These are phyloP conservation scores for Chondrilla cf. caribensis DNA, from an alignment of 37 sponge, comb jelly and placozoan species.

Conservation along the genomic window DNA sequence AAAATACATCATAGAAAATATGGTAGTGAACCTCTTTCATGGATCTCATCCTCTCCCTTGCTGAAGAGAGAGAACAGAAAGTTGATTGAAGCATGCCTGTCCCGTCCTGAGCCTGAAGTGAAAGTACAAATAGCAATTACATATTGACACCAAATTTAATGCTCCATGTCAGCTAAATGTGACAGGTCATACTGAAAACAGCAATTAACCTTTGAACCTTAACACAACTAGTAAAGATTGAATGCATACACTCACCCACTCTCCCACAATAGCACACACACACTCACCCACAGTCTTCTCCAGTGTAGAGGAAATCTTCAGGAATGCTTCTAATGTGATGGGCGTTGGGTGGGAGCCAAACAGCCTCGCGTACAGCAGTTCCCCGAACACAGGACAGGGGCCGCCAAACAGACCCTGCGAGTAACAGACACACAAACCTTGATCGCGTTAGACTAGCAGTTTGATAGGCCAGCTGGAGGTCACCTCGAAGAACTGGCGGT, in stretches of 20 bases:
- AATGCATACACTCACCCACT: too few relatives aligned
- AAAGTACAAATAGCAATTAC: too few relatives aligned
- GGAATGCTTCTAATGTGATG: neutral
- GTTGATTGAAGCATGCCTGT: neutral
- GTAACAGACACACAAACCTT: too few relatives aligned
- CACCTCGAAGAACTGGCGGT: slow-evolving; percentile 9
- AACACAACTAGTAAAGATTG: too few relatives aligned
- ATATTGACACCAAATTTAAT: too few relatives aligned
- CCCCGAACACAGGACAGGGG: slow-evolving; percentile 44
- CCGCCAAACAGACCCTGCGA: slow-evolving; percentile 43
- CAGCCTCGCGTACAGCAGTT: slow-evolving; percentile 37
- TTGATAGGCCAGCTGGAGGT: too few relatives aligned
- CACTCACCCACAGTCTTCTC: slow-evolving; percentile 9
- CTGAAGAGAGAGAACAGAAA: slow-evolving; percentile 10
- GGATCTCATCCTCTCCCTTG: neutral
- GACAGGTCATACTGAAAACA: too few relatives aligned
- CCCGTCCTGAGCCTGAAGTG: neutral
- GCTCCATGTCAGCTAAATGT: too few relatives aligned
- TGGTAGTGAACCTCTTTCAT: neutral
- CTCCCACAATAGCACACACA: too few relatives aligned
- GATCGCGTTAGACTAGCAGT: too few relatives aligned
- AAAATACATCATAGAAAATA: too few relatives aligned
- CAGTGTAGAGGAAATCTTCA: neutral
- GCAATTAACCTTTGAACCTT: too few relatives aligned
- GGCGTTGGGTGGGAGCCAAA: slow-evolving; percentile 5